Evolutionary conservation across 1,140 invertebrate species (phyloP).

Genomic region (Cecropterus lyciades): DNA sequence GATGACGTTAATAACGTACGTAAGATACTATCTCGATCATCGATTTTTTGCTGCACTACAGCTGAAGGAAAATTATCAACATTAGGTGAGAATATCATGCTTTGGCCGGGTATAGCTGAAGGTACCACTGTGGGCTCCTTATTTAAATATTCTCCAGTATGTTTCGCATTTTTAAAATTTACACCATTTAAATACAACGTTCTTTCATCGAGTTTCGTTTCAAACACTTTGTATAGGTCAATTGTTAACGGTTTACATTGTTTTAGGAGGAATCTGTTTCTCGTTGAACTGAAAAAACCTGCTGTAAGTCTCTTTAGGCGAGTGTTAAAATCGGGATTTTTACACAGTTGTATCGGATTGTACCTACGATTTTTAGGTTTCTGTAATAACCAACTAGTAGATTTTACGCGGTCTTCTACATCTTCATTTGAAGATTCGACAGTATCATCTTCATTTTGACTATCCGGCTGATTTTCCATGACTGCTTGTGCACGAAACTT

Average conservation of each 20-base stretch:
- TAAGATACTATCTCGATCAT: not conserved
- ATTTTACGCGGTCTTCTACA: slow-evolving; percentile 41
- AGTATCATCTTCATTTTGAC: slow-evolving; percentile 6
- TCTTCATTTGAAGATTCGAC: slow-evolving; percentile 18
- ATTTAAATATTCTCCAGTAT: not conserved
- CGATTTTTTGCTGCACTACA: not conserved
- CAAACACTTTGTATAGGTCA: slow-evolving; percentile 68
- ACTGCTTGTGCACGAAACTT: slow-evolving; percentile 24
- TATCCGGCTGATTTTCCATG: not conserved
- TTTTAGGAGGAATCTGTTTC: slow-evolving; percentile 62
- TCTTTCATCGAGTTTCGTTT: slow-evolving; percentile 60
- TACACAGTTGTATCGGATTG: slow-evolving; percentile 69
- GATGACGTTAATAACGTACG: not conserved
- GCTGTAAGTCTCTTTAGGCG: slow-evolving; percentile 62
- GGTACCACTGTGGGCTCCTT: slow-evolving; percentile 41
- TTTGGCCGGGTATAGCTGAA: slow-evolving; percentile 49
- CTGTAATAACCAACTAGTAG: slow-evolving; percentile 60
- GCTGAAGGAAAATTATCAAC: not conserved
- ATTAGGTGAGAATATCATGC: slow-evolving; percentile 30
- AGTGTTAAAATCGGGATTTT: slow-evolving; percentile 79
- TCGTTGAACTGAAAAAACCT: slow-evolving; percentile 59
- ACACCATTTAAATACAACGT: slow-evolving; percentile 53
- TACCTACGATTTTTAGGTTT: slow-evolving; percentile 67
- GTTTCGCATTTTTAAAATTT: slow-evolving; percentile 12
- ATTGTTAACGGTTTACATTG: slow-evolving; percentile 63